These are phyloP conservation scores for Batillaria attramentaria DNA, from an alignment of 1,140 invertebrate genomes.

Conservation along the genomic window DNA sequence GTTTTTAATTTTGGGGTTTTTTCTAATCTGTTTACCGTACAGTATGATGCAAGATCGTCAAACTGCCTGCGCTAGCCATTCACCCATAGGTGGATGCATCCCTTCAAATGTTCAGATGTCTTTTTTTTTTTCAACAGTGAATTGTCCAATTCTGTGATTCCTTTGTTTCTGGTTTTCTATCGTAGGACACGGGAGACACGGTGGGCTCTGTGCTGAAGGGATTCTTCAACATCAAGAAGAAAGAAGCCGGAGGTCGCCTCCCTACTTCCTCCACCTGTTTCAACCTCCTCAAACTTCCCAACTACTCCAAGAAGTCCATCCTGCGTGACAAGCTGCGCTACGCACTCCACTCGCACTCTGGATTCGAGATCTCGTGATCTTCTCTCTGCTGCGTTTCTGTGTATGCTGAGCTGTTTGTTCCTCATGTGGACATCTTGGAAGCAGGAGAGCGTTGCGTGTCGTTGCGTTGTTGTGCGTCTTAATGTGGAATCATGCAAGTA, in stretches of 20 bases:
- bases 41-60: no score
- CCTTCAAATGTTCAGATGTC: no score
- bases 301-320: constrained; percentile 97
- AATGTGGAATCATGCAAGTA: background rate
- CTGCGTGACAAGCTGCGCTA: constrained; percentile 96
- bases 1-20: no score
- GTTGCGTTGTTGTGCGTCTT: background rate
- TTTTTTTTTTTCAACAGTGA: background rate
- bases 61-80: no score
- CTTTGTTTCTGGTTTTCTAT: constrained; percentile 24
- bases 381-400: background rate
- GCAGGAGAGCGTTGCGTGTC: background rate
- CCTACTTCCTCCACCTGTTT: constrained; percentile 99
- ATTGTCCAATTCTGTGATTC: constrained; percentile 4
- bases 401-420: no score
- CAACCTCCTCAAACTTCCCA: constrained; percentile 98
- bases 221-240: constrained; percentile 96
- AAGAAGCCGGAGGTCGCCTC: constrained; percentile 94
- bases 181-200: constrained; percentile 91
- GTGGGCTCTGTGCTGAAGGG: constrained; percentile 97
- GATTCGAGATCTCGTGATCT: constrained; percentile 88
- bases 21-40: no score
- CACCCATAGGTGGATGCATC: no score
- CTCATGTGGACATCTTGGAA: no score
- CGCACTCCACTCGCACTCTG: constrained; percentile 97